A percentile compares a stretch with the other conserved stretches of the same genome.
Conservation (phyloP, 2,888 invertebrate species). For the Latheticus oryzae region DNA sequence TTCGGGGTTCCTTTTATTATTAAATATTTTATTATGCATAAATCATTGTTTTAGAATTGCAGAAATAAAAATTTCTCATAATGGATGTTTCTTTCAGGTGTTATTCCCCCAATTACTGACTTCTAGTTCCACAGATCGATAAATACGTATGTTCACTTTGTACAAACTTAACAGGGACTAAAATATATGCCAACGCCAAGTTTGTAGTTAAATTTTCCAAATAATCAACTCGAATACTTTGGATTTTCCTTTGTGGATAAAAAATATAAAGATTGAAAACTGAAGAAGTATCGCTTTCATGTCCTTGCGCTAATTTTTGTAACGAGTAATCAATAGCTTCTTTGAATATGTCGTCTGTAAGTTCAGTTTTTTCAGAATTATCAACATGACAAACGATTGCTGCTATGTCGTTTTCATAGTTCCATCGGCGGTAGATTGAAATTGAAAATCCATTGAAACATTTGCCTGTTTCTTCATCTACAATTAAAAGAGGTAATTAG, state of each 20-base stretch:
- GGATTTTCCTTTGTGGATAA: slow-evolving; percentile 71
- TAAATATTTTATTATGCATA: slow-evolving; percentile 65
- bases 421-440: slow-evolving; percentile 87
- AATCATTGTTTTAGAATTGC: slow-evolving; percentile 64
- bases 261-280: slow-evolving; percentile 83
- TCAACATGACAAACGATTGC: slow-evolving; percentile 85
- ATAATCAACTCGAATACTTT: slow-evolving; percentile 54
- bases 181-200: slow-evolving; percentile 75
- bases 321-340: slow-evolving; percentile 70
- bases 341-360: slow-evolving; percentile 67
- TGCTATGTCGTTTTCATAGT: slow-evolving; percentile 88
- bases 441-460: slow-evolving; percentile 85
- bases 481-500: slow-evolving; percentile 48
- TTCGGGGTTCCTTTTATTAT: slow-evolving; percentile 64
- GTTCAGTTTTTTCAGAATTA: slow-evolving; percentile 61
- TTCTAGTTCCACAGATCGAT: slow-evolving; percentile 84
- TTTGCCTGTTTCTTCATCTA: slow-evolving; percentile 92
- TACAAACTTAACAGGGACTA: slow-evolving; percentile 83
- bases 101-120: slow-evolving; percentile 67
- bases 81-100: slow-evolving; percentile 44
- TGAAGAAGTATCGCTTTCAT: slow-evolving; percentile 66
- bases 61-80: slow-evolving; percentile 62
- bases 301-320: slow-evolving; percentile 68
- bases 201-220: slow-evolving; percentile 68
- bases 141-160: slow-evolving; percentile 86